Evolutionary conservation across 2,797 vertebrate species (phyloP).

Genomic region (Novumbra hubbsi): DNA sequence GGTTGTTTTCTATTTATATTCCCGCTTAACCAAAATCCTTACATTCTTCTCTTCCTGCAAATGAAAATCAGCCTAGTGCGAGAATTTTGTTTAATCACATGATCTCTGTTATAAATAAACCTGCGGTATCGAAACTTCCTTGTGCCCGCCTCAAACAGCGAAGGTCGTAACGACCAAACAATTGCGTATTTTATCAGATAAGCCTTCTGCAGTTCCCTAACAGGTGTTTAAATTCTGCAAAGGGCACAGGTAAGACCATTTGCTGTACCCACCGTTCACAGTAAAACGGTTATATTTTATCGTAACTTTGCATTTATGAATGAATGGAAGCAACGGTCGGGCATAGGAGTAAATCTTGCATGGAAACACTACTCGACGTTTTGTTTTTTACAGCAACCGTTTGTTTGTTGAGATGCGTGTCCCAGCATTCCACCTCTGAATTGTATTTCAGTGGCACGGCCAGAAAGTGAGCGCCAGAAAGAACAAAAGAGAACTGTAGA

Average conservation of each 20-base stretch:
- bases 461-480: background rate
- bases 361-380: background rate
- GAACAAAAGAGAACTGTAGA: background rate
- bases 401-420: background rate
- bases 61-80: too few species aligned
- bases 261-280: background rate
- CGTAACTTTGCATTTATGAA: background rate
- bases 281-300: background rate
- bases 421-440: background rate
- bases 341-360: background rate
- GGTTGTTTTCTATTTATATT: too few species aligned
- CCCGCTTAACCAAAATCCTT: too few species aligned
- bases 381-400: background rate
- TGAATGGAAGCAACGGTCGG: background rate
- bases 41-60: too few species aligned
- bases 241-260: background rate
- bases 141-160: constrained; percentile 11
- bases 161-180: constrained; percentile 54
- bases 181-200: background rate
- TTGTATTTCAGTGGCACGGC: background rate
- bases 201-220: background rate
- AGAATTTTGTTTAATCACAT: too few species aligned
- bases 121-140: constrained; percentile 42
- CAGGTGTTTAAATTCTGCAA: too few species aligned
- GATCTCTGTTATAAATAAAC: constrained; percentile 40